Evolutionary conservation across 2,797 vertebrate species (phyloP).

Genomic region (Molossus molossus): DNA sequence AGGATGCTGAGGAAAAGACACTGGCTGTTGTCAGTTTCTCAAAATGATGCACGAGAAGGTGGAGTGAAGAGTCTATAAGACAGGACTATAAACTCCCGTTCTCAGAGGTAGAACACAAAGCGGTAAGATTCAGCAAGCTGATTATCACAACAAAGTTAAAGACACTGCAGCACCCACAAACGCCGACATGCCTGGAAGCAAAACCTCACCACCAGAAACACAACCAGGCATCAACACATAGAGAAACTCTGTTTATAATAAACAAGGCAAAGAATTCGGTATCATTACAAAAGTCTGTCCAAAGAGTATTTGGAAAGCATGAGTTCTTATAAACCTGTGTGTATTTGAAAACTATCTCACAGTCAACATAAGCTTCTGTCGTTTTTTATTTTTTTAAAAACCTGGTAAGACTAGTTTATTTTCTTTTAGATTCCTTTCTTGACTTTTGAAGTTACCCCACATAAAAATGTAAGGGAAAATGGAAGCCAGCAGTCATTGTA

Average conservation of each 20-base stretch:
- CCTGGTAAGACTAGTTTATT: not conserved
- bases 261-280: not conserved
- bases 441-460: not conserved
- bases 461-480: not conserved
- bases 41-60: not conserved
- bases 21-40: not conserved
- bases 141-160: not conserved
- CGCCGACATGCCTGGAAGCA: not conserved
- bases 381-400: not conserved
- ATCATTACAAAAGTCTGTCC: not conserved
- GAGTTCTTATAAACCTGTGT: not conserved
- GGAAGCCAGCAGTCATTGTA: not conserved
- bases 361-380: not conserved
- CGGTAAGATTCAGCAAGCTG: not conserved
- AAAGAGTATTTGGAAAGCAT: not conserved
- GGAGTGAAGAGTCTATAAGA: not conserved
- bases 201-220: not conserved
- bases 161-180: not conserved
- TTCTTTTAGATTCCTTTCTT: not conserved
- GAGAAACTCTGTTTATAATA: not conserved
- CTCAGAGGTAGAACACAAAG: not conserved
- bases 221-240: not conserved
- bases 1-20: rapidly evolving
- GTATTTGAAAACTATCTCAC: not conserved
- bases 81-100: not conserved